Evolutionary conservation across 2,113 vertebrate genomes (phyloP), one percentile per base, ranked within the genome.

Genomic region (Paracanthobrama guichenoti): DNA sequence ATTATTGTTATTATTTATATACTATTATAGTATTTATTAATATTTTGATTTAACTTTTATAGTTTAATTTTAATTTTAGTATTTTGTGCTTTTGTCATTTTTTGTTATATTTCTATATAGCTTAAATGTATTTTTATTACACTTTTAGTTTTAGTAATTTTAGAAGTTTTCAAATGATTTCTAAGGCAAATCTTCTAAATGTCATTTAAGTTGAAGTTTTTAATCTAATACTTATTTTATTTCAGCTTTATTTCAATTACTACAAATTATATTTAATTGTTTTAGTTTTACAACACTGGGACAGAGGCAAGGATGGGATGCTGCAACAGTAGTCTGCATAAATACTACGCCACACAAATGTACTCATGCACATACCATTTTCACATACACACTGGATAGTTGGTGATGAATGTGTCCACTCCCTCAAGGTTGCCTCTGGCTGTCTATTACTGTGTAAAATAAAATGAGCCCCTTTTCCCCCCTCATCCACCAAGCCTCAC

Each of bases 401-500:
- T 82, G 75, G 74, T 92, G 90, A 93, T 91, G 82, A 90, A 92
- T 92, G 89, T 86, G 87, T 55, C 48, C 60, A 82, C 85, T 89
- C 83, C 87, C 89, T 87, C 88, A 88, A 90, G 89, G 91, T 89
- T 90, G 90, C 87, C 90, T 86, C 83, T 59, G 86, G 88, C 86
- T 44, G 82, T 88, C 90, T 87, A 80, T 59, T 85, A 87, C 86
- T 24, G 82, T 88, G 84, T 88, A 91, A 92, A 91, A 92, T 92
- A 88, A 92, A 91, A 90, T 89, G 86, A 78, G 78, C 80, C 78
- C 74, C 73, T 74, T 76, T 20, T 78, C 87, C 87, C 77, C 88
- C 10, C 11, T 78, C 35, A 60, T 22, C 82, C 81, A 83, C 39
- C 85, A 84, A 71, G 89, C 82, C 79, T 81, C 44, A 77, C 44